phyloP scores from a whole-genome alignment of 2,888 invertebrate genomes.

The Nemotelus pantherinus region DNA sequence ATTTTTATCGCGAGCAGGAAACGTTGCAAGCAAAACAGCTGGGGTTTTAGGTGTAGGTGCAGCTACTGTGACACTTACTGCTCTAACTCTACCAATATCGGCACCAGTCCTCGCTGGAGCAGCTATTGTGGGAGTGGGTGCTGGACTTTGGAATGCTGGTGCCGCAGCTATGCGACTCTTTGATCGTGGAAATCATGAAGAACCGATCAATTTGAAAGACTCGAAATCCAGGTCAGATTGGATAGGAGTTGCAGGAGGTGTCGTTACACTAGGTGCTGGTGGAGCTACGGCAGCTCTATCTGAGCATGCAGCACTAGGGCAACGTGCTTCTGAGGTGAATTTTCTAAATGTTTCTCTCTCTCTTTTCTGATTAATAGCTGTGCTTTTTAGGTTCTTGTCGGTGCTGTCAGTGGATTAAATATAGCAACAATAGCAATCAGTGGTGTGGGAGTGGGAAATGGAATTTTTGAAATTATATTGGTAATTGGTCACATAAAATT shows the following conservation, averaged over 20 bases:
- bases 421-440: conserved; percentile 59
- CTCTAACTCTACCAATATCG: conserved; percentile 27
- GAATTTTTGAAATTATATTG: conserved; percentile 58
- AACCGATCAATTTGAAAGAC: conserved; percentile 58
- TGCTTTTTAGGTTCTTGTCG: conserved; percentile 47
- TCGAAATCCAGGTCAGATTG: conserved; percentile 58
- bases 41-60: conserved; percentile 29
- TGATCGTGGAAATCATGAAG: conserved; percentile 59
- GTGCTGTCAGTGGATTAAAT: conserved; percentile 60
- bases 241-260: conserved; percentile 57
- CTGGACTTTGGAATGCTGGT: conserved; percentile 49
- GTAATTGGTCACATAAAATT: conserved; percentile 51
- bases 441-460: conserved; percentile 58
- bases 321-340: conserved; percentile 56
- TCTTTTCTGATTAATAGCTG: neutral
- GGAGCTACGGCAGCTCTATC: conserved; percentile 56
- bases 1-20: conserved; percentile 46
- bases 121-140: conserved; percentile 56
- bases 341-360: too few species aligned
- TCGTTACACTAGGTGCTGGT: conserved; percentile 55
- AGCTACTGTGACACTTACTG: conserved; percentile 23
- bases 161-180: conserved; percentile 53
- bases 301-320: conserved; percentile 55
- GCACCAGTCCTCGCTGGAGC: conserved; percentile 37
- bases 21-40: conserved; percentile 52